Evolutionary conservation across 2,888 invertebrate genomes (phyloP).

Genomic region (Coecobrya sp.): DNA sequence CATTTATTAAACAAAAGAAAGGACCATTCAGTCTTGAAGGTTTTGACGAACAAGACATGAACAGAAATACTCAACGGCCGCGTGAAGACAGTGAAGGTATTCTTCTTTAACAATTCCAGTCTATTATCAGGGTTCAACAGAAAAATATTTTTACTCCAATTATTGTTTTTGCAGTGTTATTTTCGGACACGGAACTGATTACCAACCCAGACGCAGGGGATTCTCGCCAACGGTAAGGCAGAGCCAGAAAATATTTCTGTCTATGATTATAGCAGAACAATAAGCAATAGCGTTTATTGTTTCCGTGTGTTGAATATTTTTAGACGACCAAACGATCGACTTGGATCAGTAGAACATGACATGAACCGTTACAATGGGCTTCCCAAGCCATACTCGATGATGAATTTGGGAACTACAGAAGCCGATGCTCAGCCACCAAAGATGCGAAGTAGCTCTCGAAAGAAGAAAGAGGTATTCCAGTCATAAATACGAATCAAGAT

Average conservation of each 20-base stretch:
- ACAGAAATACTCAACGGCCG: constrained; percentile 68
- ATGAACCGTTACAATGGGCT: constrained; percentile 72
- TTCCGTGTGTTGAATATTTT: not conserved
- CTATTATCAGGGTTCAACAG: not conserved
- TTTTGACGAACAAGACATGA: constrained; percentile 80
- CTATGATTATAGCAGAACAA: not conserved
- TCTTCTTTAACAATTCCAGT: too few relatives aligned
- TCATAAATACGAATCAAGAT: constrained; percentile 60
- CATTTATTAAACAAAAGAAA: constrained; percentile 77
- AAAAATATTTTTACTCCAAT: not conserved
- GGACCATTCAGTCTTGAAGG: constrained; percentile 78
- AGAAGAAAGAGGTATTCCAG: constrained; percentile 84
- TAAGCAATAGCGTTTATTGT: not conserved
- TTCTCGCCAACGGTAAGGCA: constrained; percentile 54
- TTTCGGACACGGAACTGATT: constrained; percentile 63
- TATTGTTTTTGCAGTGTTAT: constrained; percentile 33
- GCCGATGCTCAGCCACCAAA: constrained; percentile 74
- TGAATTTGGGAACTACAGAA: constrained; percentile 74
- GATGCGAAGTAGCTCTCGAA: constrained; percentile 78
- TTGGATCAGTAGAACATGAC: constrained; percentile 71
- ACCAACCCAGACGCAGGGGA: not conserved
- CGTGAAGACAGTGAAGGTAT: constrained; percentile 69
- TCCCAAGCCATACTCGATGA: constrained; percentile 79
- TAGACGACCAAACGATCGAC: constrained; percentile 64
- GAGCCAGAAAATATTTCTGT: not conserved